Evolutionary conservation across 2,888 invertebrate genomes (phyloP), one percentile per base, ranked within the genome.

Genomic region (Orthosia incerta): DNA sequence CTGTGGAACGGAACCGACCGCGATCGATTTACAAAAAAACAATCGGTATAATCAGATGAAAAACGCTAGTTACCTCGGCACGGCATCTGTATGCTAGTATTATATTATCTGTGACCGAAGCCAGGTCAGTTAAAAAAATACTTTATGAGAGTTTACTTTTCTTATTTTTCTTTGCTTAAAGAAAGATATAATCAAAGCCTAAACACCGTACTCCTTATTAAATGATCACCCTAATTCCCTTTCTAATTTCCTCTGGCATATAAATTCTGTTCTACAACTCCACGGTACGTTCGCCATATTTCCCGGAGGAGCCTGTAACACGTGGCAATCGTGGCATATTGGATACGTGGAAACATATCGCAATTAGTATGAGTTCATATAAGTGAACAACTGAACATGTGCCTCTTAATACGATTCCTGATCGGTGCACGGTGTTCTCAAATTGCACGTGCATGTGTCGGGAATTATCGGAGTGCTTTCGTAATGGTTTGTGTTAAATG

Each of bases 191-290:
- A 50, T 50, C 20, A 48, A 48, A 11, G 0, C 16, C 57, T 26
- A 3, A 64, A 53, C 55, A 55, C 20, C 16, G 39, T 71, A 26
- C 23, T 20, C 63, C 31, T 55, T 61, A 77, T 72, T 51, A 61
- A 65, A 64, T 71, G 51, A 77, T 60, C 31, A 46, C 3, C 20
- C 3, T 26, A 51, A 72, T 55, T 51, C 60, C 50, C 18, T 61
- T 51, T 55, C 78, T 77, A 77, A 77, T 76, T 77, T 77, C 48
- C 71, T 63, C 53, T 51, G 16, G 23, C 48, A 31, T 50, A 76
- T 71, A 77, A 71, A 71, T 76, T 76, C 16, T 31, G 31, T 51
- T 53, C 51, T 59, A 16, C 48, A 39, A 20, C 39, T 55, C 53
- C 76, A 26, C 5, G 0, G 62, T 26, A 20, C 20, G 53, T 53